Conservation (phyloP, 2,797 vertebrate genomes). For the Triplophysa yarkandensis region DNA sequence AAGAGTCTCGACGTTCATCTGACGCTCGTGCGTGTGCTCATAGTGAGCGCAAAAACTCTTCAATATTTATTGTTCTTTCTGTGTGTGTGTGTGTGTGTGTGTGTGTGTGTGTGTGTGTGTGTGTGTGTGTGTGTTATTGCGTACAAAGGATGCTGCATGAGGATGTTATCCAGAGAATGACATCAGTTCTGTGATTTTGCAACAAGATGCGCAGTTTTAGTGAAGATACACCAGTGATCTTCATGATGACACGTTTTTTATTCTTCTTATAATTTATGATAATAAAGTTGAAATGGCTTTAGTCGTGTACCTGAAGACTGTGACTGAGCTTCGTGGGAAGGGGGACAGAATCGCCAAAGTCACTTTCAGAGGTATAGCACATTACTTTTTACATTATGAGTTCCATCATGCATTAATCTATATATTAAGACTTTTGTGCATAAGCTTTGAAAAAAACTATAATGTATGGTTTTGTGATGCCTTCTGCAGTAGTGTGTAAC, state of each 20-base stretch:
- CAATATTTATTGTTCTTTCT: constrained; percentile 52
- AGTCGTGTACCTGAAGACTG: constrained; percentile 85
- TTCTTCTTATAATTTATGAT: background rate
- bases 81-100: too few species aligned
- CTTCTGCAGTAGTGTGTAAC: background rate
- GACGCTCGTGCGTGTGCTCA: constrained; percentile 52
- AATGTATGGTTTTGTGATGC: background rate
- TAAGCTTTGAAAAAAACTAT: background rate
- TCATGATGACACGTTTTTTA: background rate
- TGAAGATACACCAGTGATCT: constrained; percentile 11
- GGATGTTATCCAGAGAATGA: constrained; percentile 41
- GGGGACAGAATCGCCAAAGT: constrained; percentile 92
- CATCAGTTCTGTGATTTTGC: constrained; percentile 54
- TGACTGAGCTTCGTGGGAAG: constrained; percentile 84
- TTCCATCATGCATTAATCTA: too few species aligned
- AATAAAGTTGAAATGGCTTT: constrained; percentile 80
- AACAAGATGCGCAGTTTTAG: constrained; percentile 45
- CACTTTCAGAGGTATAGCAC: constrained; percentile 86
- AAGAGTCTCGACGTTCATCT: constrained; percentile 55
- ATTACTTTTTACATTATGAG: background rate
- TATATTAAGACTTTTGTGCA: background rate
- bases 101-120: too few species aligned
- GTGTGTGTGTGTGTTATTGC: too few species aligned
- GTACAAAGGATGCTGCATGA: constrained; percentile 45
- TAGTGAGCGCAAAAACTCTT: constrained; percentile 57